Conservation (phyloP, 1,140 invertebrate species). For the Stegodyphus dumicola region DNA sequence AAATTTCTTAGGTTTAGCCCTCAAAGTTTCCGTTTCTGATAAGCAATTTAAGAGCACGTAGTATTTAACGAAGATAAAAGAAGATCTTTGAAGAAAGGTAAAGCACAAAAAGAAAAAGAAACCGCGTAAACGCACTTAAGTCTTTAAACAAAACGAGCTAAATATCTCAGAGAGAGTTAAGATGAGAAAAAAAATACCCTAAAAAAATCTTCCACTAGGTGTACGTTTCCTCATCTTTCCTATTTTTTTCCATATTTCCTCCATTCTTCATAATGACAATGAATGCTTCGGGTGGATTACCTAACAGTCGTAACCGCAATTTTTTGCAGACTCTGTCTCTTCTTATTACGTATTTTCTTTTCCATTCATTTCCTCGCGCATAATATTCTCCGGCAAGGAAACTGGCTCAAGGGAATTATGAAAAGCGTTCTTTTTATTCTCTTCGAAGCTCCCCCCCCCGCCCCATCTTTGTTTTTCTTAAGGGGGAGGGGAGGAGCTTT, state of each 20-base stretch:
- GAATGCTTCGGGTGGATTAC: conserved; percentile 43
- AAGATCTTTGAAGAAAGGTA: not conserved
- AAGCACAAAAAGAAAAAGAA: not conserved
- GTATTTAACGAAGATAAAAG: no score
- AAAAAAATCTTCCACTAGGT: not conserved
- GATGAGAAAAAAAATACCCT: not conserved
- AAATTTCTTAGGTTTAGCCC: no score
- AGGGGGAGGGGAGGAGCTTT: not conserved
- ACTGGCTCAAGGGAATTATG: conserved; percentile 1
- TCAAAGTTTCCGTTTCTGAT: no score
- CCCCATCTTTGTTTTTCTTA: conserved; percentile 6
- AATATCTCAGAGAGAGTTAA: conserved; percentile 15
- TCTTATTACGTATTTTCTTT: not conserved
- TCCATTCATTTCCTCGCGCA: not conserved
- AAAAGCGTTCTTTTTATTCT: not conserved
- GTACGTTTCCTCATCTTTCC: not conserved
- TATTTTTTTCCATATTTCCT: not conserved
- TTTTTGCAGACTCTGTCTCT: not conserved
- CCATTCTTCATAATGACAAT: conserved; percentile 52
- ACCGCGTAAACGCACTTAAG: conserved; percentile 36
- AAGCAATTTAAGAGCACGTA: no score
- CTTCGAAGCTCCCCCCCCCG: not conserved
- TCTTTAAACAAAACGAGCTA: conserved; percentile 43
- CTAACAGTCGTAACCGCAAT: conserved; percentile 7
- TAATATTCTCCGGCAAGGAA: not conserved